phyloP scores from a whole-genome alignment of 2,797 vertebrate species.

The Coluber constrictor region DNA sequence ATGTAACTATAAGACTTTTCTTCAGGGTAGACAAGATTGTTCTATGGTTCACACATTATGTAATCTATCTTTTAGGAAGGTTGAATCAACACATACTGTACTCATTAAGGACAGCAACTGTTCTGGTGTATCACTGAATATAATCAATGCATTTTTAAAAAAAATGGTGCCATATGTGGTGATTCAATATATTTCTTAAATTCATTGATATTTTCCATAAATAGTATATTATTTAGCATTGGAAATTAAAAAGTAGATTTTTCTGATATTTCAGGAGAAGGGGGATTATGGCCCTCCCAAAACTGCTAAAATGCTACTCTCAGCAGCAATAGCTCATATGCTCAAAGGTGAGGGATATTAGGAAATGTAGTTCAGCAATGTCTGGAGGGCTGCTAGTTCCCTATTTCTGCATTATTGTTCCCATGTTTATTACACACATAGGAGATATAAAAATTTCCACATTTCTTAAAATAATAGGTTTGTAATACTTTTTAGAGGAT shows the following conservation, averaged over 20 bases:
- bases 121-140: constrained; percentile 15
- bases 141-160: background rate
- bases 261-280: background rate
- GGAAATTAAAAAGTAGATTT: background rate
- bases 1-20: background rate
- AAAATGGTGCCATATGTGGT: background rate
- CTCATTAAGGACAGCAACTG: background rate
- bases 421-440: background rate
- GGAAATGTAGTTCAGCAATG: background rate
- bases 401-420: background rate
- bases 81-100: background rate
- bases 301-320: background rate
- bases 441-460: background rate
- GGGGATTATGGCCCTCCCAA: background rate
- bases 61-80: background rate
- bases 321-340: background rate
- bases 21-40: background rate
- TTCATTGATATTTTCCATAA: background rate
- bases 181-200: background rate
- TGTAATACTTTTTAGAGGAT: background rate
- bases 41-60: no score
- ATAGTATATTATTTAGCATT: background rate
- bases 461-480: background rate
- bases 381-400: background rate
- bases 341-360: background rate